A percentile compares a stretch with the other conserved stretches of the same genome.
These are phyloP conservation scores for Nerophis ophidion DNA, from an alignment of 2,113 vertebrate genomes.

Conservation along the genomic window DNA sequence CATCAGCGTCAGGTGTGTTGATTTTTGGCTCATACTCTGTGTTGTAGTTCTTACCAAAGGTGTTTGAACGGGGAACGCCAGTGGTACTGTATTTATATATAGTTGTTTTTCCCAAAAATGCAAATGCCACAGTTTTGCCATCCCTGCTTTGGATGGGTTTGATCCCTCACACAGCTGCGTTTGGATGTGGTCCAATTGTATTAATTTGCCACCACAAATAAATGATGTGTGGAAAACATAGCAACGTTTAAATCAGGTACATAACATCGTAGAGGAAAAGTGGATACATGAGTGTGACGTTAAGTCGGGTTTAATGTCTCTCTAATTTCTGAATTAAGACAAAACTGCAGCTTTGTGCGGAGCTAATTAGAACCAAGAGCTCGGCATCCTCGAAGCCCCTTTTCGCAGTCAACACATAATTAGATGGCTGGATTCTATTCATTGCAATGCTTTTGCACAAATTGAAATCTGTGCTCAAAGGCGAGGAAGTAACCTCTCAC, in stretches of 20 bases:
- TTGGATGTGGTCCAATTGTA: too few species aligned
- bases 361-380: slow-evolving; percentile 31
- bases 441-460: slow-evolving; percentile 39
- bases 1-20: too few species aligned
- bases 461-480: slow-evolving; percentile 51
- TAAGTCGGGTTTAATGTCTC: slow-evolving; percentile 2
- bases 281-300: not conserved
- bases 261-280: not conserved
- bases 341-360: slow-evolving; percentile 11
- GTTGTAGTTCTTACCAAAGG: too few species aligned
- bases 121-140: too few species aligned
- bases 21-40: too few species aligned
- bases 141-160: too few species aligned
- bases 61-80: too few species aligned
- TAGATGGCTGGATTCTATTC: slow-evolving; percentile 42
- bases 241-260: not conserved
- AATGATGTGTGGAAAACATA: too few species aligned
- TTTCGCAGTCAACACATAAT: slow-evolving; percentile 17
- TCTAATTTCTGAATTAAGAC: slow-evolving; percentile 6
- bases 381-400: slow-evolving; percentile 29
- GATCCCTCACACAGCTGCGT: too few species aligned
- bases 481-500: slow-evolving; percentile 24
- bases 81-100: too few species aligned
- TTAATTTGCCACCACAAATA: too few species aligned
- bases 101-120: too few species aligned